phyloP scores from a whole-genome alignment of 1,140 invertebrate species.

The Drosophila auraria region DNA sequence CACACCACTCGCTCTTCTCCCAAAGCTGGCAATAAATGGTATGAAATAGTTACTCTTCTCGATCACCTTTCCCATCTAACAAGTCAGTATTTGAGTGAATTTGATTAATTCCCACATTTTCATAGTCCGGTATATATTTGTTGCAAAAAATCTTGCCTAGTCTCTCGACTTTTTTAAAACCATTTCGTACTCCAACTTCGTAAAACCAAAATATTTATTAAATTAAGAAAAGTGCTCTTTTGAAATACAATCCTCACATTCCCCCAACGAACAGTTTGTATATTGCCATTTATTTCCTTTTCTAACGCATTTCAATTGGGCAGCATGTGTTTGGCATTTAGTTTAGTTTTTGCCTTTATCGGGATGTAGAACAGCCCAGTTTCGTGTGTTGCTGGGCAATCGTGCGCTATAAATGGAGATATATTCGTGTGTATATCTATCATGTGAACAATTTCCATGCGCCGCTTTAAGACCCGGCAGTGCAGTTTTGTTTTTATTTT shows the following conservation, averaged over 20 bases:
- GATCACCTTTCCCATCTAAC: too few relatives aligned
- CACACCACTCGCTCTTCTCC: too few relatives aligned
- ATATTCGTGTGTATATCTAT: constrained; percentile 51
- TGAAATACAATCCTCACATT: too few relatives aligned
- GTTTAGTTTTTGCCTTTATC: constrained; percentile 35
- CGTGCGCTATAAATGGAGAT: constrained; percentile 66
- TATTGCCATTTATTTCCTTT: constrained; percentile 20
- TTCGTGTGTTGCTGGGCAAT: constrained; percentile 58
- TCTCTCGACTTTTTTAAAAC: too few relatives aligned
- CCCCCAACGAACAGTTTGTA: too few relatives aligned
- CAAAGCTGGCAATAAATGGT: too few relatives aligned
- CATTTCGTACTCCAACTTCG: too few relatives aligned
- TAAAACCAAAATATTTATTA: too few relatives aligned
- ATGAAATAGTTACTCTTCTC: too few relatives aligned
- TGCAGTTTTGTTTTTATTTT: constrained; percentile 34
- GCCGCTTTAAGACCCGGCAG: constrained; percentile 46
- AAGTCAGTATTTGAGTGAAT: too few relatives aligned
- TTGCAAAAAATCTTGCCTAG: neutral
- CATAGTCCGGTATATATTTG: neutral
- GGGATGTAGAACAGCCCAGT: constrained; percentile 26
- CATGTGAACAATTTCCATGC: constrained; percentile 68
- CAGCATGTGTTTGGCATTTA: constrained; percentile 70
- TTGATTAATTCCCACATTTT: too few relatives aligned
- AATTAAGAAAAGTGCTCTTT: neutral
- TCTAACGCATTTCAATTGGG: constrained; percentile 49